Evolutionary conservation across 2,888 invertebrate genomes (phyloP), one percentile per base, ranked within the genome.

Genomic region (Fissipunctia ypsillon): DNA sequence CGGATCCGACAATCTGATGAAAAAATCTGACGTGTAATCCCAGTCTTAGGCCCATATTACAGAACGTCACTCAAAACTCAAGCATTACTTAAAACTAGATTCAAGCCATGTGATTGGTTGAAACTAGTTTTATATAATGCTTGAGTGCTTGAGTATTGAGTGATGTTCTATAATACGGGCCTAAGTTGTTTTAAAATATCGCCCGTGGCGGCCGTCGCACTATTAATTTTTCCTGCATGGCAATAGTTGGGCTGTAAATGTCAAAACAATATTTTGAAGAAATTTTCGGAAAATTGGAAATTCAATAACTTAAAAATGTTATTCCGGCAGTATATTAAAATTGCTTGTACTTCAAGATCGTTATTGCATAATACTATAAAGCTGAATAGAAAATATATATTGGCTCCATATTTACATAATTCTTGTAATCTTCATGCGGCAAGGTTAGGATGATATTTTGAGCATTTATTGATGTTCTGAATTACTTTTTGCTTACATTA

Each of bases 291-390:
- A 83, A 71, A 59, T 65, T 59, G 19, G 10, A 68, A 73, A 60
- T 69, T 54, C 0, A 59, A 63, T 69, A 71, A 65, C 64, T 68
- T 77, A 67, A 91, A 88, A 89, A 95, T 95, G 95, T 90, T 93
- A 77, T 80, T 89, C 75, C 89, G 93, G 60, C 91, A 91, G 59
- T 93, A 89, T 84, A 70, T 91, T 52, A 93, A 92, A 93, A 86
- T 93, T 80, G 81, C 90, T 74, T 88, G 85, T 89, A 87, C 86
- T 50, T 80, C 91, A 56, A 92, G 89, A 90, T 63, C 81, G 25
- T 72, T 91, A 54, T 60, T 88, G 16, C 83, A 77, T 50, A 90
- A 84, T 80, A 90, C 88, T 45, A 63, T 87, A 65, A 56, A 84
- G 43, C 19, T 81, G 38, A 83, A 81, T 75, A 87, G 81, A 78